phyloP scores from a whole-genome alignment of 2,113 vertebrate species.

The Tauraco erythrolophus region DNA sequence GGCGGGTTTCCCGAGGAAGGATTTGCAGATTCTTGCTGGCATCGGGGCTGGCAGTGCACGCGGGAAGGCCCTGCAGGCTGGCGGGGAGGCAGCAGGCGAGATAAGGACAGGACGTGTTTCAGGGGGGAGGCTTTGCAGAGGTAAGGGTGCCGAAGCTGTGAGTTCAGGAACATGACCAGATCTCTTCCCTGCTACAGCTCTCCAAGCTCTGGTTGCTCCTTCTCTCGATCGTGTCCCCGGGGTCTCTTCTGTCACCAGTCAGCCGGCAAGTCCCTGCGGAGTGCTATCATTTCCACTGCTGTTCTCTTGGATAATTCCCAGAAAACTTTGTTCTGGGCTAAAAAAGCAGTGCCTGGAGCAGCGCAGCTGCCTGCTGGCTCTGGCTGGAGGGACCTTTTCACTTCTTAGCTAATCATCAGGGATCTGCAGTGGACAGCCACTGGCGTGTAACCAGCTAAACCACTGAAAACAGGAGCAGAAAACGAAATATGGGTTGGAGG shows the following conservation, averaged over 20 bases:
- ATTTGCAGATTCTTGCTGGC: conserved; percentile 22
- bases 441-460: neutral
- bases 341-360: neutral
- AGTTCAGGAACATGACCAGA: neutral
- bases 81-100: neutral
- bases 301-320: conserved; percentile 7
- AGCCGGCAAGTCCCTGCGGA: neutral
- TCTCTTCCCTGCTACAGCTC: neutral
- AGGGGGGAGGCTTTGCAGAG: neutral
- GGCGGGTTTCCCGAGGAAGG: neutral
- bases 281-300: neutral
- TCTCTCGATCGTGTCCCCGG: neutral
- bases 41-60: neutral
- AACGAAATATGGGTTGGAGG: neutral
- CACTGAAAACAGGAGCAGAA: neutral
- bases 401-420: neutral
- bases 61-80: neutral
- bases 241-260: neutral
- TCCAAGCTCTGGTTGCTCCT: neutral
- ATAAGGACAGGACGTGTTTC: neutral
- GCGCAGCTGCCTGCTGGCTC: neutral
- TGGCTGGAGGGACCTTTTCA: neutral
- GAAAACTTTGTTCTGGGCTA: neutral
- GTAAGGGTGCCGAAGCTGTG: neutral
- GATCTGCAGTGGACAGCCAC: neutral